Evolutionary conservation across 2,888 invertebrate genomes (phyloP).

Genomic region (Nyleta sp.): DNA sequence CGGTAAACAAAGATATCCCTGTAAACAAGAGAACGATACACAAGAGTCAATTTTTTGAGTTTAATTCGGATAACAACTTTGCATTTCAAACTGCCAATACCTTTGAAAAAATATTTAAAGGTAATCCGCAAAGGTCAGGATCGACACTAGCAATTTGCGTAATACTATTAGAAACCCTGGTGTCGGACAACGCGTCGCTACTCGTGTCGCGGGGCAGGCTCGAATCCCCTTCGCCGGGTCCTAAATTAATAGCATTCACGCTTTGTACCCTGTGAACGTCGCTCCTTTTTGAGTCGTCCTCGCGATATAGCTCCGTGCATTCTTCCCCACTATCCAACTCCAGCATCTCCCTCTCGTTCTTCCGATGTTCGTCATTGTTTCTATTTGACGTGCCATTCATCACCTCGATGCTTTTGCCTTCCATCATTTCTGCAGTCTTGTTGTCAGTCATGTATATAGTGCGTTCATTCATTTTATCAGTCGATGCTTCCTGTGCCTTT

Average conservation of each 20-base stretch:
- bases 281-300: slow-evolving; percentile 68
- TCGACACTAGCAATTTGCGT: slow-evolving; percentile 86
- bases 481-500: slow-evolving; percentile 67
- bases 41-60: background rate
- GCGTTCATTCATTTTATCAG: slow-evolving; percentile 68
- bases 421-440: slow-evolving; percentile 77
- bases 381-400: slow-evolving; percentile 67
- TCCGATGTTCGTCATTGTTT: slow-evolving; percentile 72
- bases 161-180: slow-evolving; percentile 85
- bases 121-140: slow-evolving; percentile 92
- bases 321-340: slow-evolving; percentile 71
- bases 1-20: slow-evolving; percentile 97
- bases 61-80: too few relatives aligned
- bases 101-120: slow-evolving; percentile 93
- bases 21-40: slow-evolving; percentile 65
- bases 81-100: too few relatives aligned
- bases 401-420: slow-evolving; percentile 76
- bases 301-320: slow-evolving; percentile 67
- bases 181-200: slow-evolving; percentile 85
- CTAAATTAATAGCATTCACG: slow-evolving; percentile 77
- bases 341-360: slow-evolving; percentile 66
- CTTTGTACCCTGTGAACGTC: slow-evolving; percentile 78
- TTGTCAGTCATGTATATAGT: slow-evolving; percentile 74
- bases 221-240: slow-evolving; percentile 81
- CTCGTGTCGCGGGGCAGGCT: slow-evolving; percentile 89